Base-by-base conservation (phyloP, 2,113 vertebrate genomes). In the Sciurus niger region DNA sequence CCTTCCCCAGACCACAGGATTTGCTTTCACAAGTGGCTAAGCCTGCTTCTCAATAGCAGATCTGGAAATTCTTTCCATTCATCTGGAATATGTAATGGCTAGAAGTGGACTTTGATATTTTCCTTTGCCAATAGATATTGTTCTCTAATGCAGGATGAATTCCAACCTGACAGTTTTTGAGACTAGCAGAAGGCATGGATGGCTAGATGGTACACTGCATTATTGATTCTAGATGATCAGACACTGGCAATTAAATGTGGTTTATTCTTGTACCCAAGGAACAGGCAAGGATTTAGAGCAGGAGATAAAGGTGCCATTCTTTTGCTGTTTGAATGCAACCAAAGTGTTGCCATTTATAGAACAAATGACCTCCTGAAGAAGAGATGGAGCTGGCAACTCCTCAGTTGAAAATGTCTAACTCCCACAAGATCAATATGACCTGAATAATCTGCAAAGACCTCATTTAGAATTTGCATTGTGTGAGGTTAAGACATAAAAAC, bases 1-100 rank as follows among this genome's bases (percentile, higher is more conserved):
- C 51, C 37, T 95, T 87, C 74, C 65, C 87, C 28, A 46, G 68
- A 73, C 20, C 25, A n/a, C 86, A 68, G 51, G 55, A 46, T 78
- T 90, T 86, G 55, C n/a, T 73, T 96, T 93, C 37, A 93, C 24
- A 30, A 32, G 3, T 92, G 73, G 24, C 43, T 91, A 93, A 90
- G n/a, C 48, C 48, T 93, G 20, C 32, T 67, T 86, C 46, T 95
- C 82, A 84, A 84, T 93, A 92, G 67, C 43, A 88, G 20, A 72
- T 84, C 84, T 87, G 37, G 48, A 84, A 94, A 87, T 88, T 60
- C 51, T 94, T 93, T 84, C 73, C n/a, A 68, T 78, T 90, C 6
- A 4, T 46, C 13, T 74, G 12, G 30, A 93, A 48, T 91, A 34
- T 58, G 16, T 79, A 40, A 40, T 40, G 40, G 40, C 40, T 40